Conservation (phyloP, 2,888 invertebrate genomes). For the Phrixothrix hirtus region DNA sequence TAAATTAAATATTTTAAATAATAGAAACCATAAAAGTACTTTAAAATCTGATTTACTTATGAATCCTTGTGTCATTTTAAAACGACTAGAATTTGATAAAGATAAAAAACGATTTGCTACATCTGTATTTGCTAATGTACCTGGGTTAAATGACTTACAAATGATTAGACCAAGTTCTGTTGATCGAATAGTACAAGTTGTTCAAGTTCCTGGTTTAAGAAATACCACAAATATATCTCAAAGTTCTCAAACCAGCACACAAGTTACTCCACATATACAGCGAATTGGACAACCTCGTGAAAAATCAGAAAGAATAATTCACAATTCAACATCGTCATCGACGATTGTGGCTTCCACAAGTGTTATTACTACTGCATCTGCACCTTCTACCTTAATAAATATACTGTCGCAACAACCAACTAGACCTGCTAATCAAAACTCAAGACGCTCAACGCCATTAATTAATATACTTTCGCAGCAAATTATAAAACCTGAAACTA, state of each 20-base stretch:
- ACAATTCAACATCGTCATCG: slow-evolving; percentile 29
- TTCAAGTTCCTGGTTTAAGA: slow-evolving; percentile 51
- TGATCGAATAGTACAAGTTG: slow-evolving; percentile 53
- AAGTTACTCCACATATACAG: slow-evolving; percentile 57
- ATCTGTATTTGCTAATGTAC: slow-evolving; percentile 58
- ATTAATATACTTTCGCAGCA: slow-evolving; percentile 55
- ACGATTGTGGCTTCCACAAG: slow-evolving; percentile 19
- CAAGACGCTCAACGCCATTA: slow-evolving; percentile 46
- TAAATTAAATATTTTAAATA: slow-evolving; percentile 11
- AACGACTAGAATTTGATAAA: slow-evolving; percentile 39
- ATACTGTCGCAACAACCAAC: slow-evolving; percentile 60
- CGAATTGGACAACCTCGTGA: slow-evolving; percentile 56
- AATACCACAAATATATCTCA: slow-evolving; percentile 39
- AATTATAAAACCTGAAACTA: slow-evolving; percentile 47
- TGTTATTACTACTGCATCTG: slow-evolving; percentile 34
- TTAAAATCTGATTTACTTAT: slow-evolving; percentile 18
- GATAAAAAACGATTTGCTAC: slow-evolving; percentile 43
- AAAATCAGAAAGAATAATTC: slow-evolving; percentile 41
- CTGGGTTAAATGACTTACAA: slow-evolving; percentile 63
- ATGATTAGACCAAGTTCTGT: slow-evolving; percentile 62
- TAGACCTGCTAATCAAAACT: slow-evolving; percentile 49
- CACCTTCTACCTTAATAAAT: slow-evolving; percentile 58
- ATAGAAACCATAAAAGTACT: slow-evolving; percentile 11
- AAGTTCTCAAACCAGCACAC: slow-evolving; percentile 54
- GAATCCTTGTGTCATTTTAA: slow-evolving; percentile 39